These are phyloP conservation scores for Alcis repandata DNA, from an alignment of 2,888 invertebrate genomes.

Conservation along the genomic window DNA sequence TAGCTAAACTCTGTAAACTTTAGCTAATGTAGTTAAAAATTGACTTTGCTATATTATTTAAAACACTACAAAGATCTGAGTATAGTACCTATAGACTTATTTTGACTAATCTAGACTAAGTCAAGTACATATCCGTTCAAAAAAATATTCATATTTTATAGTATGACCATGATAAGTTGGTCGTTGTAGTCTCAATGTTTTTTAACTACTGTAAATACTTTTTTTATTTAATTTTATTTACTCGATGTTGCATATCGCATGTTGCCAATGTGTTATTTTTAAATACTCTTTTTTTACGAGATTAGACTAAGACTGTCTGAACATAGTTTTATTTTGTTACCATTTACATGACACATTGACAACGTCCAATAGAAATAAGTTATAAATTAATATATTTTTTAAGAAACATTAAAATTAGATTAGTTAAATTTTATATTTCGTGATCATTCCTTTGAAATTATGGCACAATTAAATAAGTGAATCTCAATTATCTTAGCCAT, in stretches of 20 bases:
- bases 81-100: too few relatives aligned
- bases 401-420: slow-evolving; percentile 18
- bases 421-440: slow-evolving; percentile 19
- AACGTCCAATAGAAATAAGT: slow-evolving; percentile 62
- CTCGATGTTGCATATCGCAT: slow-evolving; percentile 57
- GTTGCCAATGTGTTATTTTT: slow-evolving; percentile 73
- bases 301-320: slow-evolving; percentile 44
- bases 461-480: slow-evolving; percentile 27
- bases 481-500: slow-evolving; percentile 38
- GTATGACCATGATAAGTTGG: slow-evolving; percentile 29
- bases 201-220: slow-evolving; percentile 33
- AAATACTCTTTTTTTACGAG: slow-evolving; percentile 41
- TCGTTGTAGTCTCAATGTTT: slow-evolving; percentile 27
- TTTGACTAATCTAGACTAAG: too few relatives aligned
- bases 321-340: slow-evolving; percentile 44
- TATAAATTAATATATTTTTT: slow-evolving; percentile 5
- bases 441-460: slow-evolving; percentile 29
- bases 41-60: neutral
- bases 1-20: too few relatives aligned
- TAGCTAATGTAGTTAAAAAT: neutral
- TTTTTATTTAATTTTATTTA: slow-evolving; percentile 26
- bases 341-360: slow-evolving; percentile 65
- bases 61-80: too few relatives aligned
- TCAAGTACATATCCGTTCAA: neutral
- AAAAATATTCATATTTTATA: neutral